These are phyloP conservation scores for Sipha flava DNA, from an alignment of 1,140 invertebrate species.

Conservation along the genomic window DNA sequence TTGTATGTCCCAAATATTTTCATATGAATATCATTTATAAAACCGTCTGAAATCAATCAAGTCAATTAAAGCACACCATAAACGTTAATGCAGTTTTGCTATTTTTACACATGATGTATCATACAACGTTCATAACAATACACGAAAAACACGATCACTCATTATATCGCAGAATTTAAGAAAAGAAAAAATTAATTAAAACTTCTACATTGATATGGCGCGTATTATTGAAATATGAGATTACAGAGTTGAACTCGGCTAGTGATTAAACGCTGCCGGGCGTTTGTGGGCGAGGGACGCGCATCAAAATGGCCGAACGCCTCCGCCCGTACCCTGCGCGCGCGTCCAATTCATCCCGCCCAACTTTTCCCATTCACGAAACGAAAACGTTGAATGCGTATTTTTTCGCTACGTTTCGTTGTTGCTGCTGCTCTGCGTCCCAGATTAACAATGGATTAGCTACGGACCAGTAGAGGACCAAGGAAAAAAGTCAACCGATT, in stretches of 20 bases:
- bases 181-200: background rate
- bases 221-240: background rate
- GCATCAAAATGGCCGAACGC: conserved; percentile 29
- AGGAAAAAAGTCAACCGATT: no score
- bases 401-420: background rate
- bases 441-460: no score
- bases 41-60: no score
- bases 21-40: no score
- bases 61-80: no score
- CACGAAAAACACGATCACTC: background rate
- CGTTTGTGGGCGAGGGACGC: conserved; percentile 25
- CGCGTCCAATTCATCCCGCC: conserved; percentile 14
- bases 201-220: background rate
- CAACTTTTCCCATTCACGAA: background rate
- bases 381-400: background rate
- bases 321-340: conserved; percentile 27
- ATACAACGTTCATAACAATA: no score
- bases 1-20: no score
- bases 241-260: background rate
- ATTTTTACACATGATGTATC: no score
- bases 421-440: no score
- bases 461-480: no score
- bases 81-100: no score
- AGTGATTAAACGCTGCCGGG: background rate
- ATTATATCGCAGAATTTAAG: background rate